These are phyloP conservation scores for Rhagonycha lutea DNA, from an alignment of 2,888 invertebrate genomes.

Conservation along the genomic window DNA sequence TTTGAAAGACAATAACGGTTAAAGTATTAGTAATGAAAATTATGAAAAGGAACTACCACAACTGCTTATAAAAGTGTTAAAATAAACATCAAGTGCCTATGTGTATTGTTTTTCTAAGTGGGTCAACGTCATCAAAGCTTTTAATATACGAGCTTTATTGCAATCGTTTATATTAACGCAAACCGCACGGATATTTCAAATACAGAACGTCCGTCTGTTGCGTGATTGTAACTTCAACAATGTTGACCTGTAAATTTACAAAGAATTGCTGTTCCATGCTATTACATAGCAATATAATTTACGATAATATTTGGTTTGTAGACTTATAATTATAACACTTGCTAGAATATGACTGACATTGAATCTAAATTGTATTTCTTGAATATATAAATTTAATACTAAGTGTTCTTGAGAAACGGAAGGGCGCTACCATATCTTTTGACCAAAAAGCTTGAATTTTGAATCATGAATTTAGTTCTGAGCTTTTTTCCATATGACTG, in stretches of 20 bases:
- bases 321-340: neutral
- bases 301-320: neutral
- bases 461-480: neutral
- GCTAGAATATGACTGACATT: neutral
- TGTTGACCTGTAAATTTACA: neutral
- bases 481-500: neutral
- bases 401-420: neutral
- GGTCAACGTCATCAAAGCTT: conserved; percentile 7
- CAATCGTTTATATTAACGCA: neutral
- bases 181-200: neutral
- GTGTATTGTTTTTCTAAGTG: conserved; percentile 11
- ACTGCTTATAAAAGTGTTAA: neutral
- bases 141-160: conserved; percentile 15
- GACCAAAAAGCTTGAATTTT: neutral
- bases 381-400: neutral
- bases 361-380: neutral
- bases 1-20: neutral
- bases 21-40: neutral
- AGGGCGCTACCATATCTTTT: neutral
- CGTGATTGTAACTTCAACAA: neutral
- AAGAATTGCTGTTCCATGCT: neutral
- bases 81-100: conserved; percentile 16
- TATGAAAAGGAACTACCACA: neutral
- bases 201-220: neutral
- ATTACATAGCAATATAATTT: neutral